Conservation (phyloP, 2,797 vertebrate species). For the Neosilurus hyrtlii region DNA sequence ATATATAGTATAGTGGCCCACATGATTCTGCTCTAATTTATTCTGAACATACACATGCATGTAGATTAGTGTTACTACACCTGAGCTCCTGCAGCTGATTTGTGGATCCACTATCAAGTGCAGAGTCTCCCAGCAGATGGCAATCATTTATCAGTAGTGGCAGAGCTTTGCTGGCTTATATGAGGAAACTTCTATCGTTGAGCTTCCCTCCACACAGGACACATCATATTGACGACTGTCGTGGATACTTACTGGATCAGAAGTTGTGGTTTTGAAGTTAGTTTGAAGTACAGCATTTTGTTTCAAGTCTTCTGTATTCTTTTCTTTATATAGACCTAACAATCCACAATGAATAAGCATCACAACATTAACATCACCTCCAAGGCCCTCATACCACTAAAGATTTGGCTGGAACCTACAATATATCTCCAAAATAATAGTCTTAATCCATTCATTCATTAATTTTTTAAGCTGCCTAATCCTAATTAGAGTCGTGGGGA, state of each 20-base stretch:
- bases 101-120: not conserved
- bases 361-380: not conserved
- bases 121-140: slow-evolving; percentile 66
- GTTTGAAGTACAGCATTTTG: not conserved
- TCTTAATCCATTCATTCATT: not conserved
- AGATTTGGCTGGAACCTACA: not conserved
- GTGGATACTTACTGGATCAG: not conserved
- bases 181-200: slow-evolving; percentile 5
- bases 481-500: no score
- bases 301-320: not conserved
- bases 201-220: not conserved
- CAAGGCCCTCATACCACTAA: not conserved
- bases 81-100: not conserved
- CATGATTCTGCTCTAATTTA: not conserved
- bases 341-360: not conserved
- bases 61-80: not conserved
- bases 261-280: not conserved
- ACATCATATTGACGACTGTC: not conserved
- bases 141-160: slow-evolving; percentile 58
- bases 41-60: not conserved
- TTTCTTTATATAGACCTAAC: not conserved
- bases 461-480: no score
- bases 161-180: not conserved
- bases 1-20: not conserved
- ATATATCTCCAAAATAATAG: not conserved